A percentile compares a stretch with the other conserved stretches of the same genome.
These are phyloP conservation scores for Bradynema listronoti DNA, from an alignment of 1,140 invertebrate species.

Conservation along the genomic window DNA sequence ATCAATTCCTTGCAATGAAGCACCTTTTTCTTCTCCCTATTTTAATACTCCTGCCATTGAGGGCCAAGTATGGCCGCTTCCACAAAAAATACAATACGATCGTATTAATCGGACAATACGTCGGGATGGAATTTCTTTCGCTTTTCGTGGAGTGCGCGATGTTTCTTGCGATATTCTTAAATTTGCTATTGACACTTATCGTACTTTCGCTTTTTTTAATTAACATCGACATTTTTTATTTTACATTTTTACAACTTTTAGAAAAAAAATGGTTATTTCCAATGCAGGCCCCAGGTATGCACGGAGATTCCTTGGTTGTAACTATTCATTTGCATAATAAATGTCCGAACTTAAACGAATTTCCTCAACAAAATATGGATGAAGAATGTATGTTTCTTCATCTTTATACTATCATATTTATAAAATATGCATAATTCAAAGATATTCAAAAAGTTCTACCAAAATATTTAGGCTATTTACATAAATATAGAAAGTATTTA, in stretches of 20 bases:
- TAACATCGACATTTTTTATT: not conserved
- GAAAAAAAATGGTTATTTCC: conserved; percentile 44
- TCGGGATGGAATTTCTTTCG: conserved; percentile 12
- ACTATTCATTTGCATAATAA: conserved; percentile 19
- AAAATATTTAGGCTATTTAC: too few species aligned
- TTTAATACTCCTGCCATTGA: too few species aligned
- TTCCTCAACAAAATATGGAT: conserved; percentile 42
- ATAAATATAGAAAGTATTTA: too few species aligned
- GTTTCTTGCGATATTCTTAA: conserved; percentile 36
- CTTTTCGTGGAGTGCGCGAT: conserved; percentile 26
- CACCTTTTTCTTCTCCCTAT: too few species aligned
- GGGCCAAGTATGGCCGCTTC: conserved; percentile 54
- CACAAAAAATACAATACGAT: conserved; percentile 44
- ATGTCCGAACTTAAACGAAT: conserved; percentile 30
- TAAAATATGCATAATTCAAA: not conserved
- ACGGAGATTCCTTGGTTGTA: conserved; percentile 7
- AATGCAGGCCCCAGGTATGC: not conserved
- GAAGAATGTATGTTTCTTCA: conserved; percentile 37
- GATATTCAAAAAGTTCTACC: too few species aligned
- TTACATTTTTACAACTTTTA: conserved; percentile 17
- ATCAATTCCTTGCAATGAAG: too few species aligned
- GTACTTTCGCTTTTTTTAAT: conserved; percentile 1
- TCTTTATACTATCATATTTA: conserved; percentile 2
- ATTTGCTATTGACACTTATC: conserved; percentile 35
- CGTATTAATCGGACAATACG: conserved; percentile 33